Conservation (phyloP, 2,888 invertebrate species). For the Cantharis flavilabris region DNA sequence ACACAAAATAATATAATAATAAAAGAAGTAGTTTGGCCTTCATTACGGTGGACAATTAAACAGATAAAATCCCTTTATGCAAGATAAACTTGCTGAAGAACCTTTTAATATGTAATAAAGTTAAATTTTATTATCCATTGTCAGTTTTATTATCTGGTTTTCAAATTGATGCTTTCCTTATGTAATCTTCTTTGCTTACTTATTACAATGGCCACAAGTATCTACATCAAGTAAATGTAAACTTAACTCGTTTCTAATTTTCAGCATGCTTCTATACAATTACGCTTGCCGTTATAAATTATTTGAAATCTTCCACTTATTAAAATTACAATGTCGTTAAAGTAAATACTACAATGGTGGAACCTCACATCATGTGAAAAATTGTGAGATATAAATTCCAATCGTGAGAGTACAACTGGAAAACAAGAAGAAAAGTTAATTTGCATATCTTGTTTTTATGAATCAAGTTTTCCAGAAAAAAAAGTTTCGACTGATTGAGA, state of each 20-base stretch:
- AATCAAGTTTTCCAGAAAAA: too few species aligned
- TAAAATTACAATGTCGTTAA: too few species aligned
- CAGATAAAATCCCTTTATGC: not conserved
- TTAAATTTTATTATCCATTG: not conserved
- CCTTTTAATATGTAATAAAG: not conserved
- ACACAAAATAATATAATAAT: not conserved
- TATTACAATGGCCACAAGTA: not conserved
- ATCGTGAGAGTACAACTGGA: too few species aligned
- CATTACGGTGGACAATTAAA: not conserved
- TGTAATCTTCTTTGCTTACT: not conserved
- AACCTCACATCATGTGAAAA: too few species aligned
- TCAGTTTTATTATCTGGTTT: not conserved
- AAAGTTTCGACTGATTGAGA: too few species aligned
- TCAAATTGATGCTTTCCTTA: not conserved
- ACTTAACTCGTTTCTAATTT: not conserved
- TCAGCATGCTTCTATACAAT: not conserved
- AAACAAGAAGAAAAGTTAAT: too few species aligned
- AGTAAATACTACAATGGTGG: too few species aligned
- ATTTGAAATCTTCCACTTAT: not conserved
- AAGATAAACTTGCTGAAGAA: not conserved
- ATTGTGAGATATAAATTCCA: too few species aligned
- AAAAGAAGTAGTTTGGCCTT: not conserved
- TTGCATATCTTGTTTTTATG: too few species aligned
- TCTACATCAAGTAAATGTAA: not conserved
- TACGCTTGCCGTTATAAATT: not conserved